These are phyloP conservation scores for Eulemur coronatus DNA, from an alignment of 2,797 vertebrate species.

Conservation along the genomic window DNA sequence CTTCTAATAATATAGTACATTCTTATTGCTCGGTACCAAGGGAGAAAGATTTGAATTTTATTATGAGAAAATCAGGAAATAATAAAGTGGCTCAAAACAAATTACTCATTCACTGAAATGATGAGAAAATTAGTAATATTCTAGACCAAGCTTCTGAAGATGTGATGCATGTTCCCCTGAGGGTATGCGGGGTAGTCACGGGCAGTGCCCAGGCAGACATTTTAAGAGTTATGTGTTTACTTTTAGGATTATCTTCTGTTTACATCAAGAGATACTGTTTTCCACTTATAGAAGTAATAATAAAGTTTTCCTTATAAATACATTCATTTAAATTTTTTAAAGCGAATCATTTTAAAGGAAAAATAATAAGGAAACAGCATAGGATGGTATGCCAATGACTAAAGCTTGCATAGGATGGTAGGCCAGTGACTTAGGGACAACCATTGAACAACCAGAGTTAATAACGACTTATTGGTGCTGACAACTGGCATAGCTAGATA, in stretches of 20 bases:
- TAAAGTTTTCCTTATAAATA: background rate
- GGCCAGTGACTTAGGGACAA: background rate
- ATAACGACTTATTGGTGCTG: background rate
- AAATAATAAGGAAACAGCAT: background rate
- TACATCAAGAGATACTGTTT: background rate
- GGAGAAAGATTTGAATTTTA: background rate
- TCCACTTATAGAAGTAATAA: background rate
- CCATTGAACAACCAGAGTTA: background rate
- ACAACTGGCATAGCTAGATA: background rate
- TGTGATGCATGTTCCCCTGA: no score
- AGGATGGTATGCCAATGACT: background rate
- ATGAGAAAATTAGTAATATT: background rate
- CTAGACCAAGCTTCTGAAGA: background rate
- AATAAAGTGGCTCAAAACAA: background rate
- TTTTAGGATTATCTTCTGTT: conserved; percentile 7
- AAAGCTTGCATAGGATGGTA: background rate
- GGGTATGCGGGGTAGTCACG: background rate
- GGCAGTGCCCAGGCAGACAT: background rate
- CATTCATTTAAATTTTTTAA: background rate
- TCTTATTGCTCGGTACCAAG: background rate
- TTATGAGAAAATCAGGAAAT: background rate
- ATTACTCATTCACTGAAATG: background rate
- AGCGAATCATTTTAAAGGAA: background rate
- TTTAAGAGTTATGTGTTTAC: background rate
- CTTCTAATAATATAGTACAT: background rate